These are phyloP conservation scores for Peromyscus attwateri DNA, from an alignment of 2,797 vertebrate species.

Conservation along the genomic window DNA sequence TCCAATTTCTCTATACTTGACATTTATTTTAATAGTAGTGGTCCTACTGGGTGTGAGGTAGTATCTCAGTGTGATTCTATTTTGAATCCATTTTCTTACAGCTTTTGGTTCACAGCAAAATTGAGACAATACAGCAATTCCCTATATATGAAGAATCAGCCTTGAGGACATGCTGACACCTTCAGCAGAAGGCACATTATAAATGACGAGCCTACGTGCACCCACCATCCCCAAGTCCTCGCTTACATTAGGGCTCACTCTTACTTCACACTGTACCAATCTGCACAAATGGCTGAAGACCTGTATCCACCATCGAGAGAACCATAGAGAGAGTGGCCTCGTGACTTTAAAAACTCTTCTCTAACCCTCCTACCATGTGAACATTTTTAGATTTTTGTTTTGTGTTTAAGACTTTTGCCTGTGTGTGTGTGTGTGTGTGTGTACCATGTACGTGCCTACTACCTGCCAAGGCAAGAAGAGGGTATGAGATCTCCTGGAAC, in stretches of 20 bases:
- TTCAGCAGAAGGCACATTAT: background rate
- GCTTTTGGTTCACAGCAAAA: background rate
- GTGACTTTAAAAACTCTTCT: background rate
- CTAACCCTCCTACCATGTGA: background rate
- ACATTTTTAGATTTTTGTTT: background rate
- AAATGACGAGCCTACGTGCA: background rate
- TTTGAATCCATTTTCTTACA: background rate
- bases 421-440: background rate
- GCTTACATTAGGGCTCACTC: background rate
- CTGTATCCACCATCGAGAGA: no score
- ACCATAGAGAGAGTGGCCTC: background rate
- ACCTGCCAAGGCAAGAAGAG: background rate
- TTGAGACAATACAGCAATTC: conserved; percentile 22
- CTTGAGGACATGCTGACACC: background rate
- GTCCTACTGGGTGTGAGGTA: background rate
- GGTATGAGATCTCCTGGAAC: background rate
- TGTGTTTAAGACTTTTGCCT: background rate
- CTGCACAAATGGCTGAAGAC: background rate
- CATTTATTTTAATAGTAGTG: background rate
- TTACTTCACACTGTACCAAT: background rate
- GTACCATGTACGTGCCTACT: background rate
- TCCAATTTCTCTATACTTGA: background rate
- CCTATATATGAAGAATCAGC: background rate
- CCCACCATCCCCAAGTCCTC: background rate
- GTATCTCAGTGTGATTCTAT: background rate